Evolutionary conservation across 2,888 invertebrate genomes (phyloP).

Genomic region (Diadegma fenestrale): DNA sequence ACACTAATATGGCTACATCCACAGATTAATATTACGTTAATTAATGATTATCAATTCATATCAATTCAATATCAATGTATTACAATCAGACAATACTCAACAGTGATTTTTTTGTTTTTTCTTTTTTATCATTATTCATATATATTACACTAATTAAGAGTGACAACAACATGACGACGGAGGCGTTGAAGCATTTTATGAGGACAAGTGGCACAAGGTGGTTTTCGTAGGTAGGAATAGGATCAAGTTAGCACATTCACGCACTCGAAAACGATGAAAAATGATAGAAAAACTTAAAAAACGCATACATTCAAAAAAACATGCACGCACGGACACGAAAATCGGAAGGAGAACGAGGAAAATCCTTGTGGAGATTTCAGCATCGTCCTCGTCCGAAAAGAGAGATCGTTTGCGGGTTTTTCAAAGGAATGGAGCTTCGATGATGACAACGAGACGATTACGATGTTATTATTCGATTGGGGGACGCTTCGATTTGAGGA

Average conservation of each 20-base stretch:
- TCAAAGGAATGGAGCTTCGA: slow-evolving; percentile 59
- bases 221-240: slow-evolving; percentile 68
- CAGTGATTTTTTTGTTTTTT: slow-evolving; percentile 82
- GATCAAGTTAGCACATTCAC: slow-evolving; percentile 33
- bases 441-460: slow-evolving; percentile 67
- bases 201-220: slow-evolving; percentile 78
- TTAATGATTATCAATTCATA: slow-evolving; percentile 85
- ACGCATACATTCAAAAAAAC: slow-evolving; percentile 16
- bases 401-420: background rate
- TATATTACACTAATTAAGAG: slow-evolving; percentile 85
- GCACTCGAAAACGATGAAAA: background rate
- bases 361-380: background rate
- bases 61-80: slow-evolving; percentile 85
- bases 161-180: slow-evolving; percentile 85
- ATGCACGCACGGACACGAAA: slow-evolving; percentile 6
- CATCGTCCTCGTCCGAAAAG: slow-evolving; percentile 31
- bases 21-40: slow-evolving; percentile 80
- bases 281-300: background rate
- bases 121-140: slow-evolving; percentile 78
- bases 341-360: slow-evolving; percentile 37
- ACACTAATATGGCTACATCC: slow-evolving; percentile 81
- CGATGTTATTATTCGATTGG: slow-evolving; percentile 62
- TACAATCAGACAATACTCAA: slow-evolving; percentile 85
- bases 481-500: slow-evolving; percentile 61
- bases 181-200: slow-evolving; percentile 83